Evolutionary conservation across 2,797 vertebrate species (phyloP).

Genomic region (Acrossocheilus wenchowensis): DNA sequence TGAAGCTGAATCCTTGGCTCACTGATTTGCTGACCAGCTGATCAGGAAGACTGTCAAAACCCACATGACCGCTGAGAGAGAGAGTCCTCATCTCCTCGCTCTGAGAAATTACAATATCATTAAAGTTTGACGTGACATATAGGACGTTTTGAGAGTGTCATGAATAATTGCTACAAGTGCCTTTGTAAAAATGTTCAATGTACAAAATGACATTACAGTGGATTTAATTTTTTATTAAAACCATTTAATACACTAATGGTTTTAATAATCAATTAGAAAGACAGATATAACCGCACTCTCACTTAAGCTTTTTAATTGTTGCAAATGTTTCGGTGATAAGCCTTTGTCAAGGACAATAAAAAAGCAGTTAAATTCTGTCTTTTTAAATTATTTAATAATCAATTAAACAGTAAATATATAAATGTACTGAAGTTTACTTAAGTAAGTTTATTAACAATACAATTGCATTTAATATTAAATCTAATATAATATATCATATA

Average conservation of each 20-base stretch:
- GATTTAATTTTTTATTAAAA: not conserved
- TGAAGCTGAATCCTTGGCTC: conserved; percentile 94
- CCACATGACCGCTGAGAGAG: conserved; percentile 90
- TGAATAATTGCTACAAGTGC: no score
- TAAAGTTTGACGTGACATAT: not conserved
- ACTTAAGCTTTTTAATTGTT: not conserved
- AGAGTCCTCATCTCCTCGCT: conserved; percentile 88
- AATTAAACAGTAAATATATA: not conserved
- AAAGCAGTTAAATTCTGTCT: not conserved
- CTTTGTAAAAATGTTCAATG: not conserved
- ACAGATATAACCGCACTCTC: not conserved
- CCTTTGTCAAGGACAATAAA: no score
- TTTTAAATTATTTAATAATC: not conserved
- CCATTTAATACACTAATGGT: not conserved
- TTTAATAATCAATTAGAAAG: not conserved
- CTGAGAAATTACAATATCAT: conserved; percentile 68
- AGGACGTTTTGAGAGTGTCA: not conserved
- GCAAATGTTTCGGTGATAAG: no score
- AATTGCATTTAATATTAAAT: not conserved
- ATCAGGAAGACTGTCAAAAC: conserved; percentile 96
- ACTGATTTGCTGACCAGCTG: conserved; percentile 97
- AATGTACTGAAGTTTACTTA: not conserved
- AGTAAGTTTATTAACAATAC: not conserved
- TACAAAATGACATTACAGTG: not conserved
- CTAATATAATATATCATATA: not conserved